Base-by-base conservation (phyloP, 2,888 invertebrate species). In the Nipponacmea schrenckii region DNA sequence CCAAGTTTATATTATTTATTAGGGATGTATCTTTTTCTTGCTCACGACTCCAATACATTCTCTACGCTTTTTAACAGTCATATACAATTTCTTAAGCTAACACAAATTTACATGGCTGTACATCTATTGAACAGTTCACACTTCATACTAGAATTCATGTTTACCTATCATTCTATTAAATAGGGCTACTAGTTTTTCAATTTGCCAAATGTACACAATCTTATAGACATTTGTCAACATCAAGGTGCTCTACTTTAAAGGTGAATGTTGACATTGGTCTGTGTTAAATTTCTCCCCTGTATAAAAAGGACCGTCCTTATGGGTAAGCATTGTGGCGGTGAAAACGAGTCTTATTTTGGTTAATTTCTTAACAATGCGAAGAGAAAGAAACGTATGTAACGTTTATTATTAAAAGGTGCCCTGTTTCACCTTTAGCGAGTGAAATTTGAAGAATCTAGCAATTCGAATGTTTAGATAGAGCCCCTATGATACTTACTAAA, bases 171-270 rank as follows among this genome's bases (percentile, higher is more conserved):
- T 56, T 56, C 20, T 56, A 20, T 56, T 56, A 20, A 56, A 56
- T 20, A 24, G 56, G 56, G 20, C 56, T 56, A 56, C 56, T 56
- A 24, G 68, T 63, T 69, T 63, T 69, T 69, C 68, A 69, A 69
- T 69, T 69, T 69, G 24, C 68, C 44, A 26, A 27, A 63, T 62
- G 46, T 67, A 69, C 68, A 63, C 68, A 69, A n/a, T 45, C 24
- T 27, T 62, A 62, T 45, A 69, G 63, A 26, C 63, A 15, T 69
- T 44, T 45, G 45, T 63, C 62, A 69, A 69, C 68, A 69, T 44
- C 63, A 20, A n/a, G 17, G 46, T 24, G 63, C 62, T 63, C 44
- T 20, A 39, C 62, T n/a, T 31, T 48, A 24, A 56, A 45, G 63
- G 68, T 20, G 20, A 45, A 20, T 63, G 26, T 69, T 63, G 31